Percentiles rank a stretch among this genome's conserved stretches.
Conservation (phyloP, 2,888 invertebrate genomes). For the Stenoptilia bipunctidactyla region DNA sequence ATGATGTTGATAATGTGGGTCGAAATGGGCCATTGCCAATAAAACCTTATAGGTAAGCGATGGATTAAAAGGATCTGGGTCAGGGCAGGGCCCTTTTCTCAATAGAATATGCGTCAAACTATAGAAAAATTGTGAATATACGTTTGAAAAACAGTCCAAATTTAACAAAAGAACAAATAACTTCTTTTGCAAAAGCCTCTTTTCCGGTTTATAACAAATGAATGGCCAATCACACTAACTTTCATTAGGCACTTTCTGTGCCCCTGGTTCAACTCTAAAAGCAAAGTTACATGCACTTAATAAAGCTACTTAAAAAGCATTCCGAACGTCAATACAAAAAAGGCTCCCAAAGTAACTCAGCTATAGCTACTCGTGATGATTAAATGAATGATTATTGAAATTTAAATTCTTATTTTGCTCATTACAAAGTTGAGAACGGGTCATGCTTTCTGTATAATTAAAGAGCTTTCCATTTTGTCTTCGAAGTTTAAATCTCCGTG, state of each 20-base stretch:
- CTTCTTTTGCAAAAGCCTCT: neutral
- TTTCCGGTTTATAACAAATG: conserved; percentile 10
- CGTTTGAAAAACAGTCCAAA: neutral
- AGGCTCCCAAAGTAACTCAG: conserved; percentile 31
- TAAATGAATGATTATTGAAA: conserved; percentile 48
- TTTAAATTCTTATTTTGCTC: conserved; percentile 41
- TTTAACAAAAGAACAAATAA: neutral
- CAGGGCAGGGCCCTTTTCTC: conserved; percentile 55
- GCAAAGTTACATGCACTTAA: conserved; percentile 50
- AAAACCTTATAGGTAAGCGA: conserved; percentile 71
- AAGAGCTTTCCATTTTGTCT: conserved; percentile 29
- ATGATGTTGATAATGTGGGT: conserved; percentile 71
- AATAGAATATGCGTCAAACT: conserved; percentile 31
- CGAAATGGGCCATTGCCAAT: conserved; percentile 69
- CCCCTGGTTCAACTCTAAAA: conserved; percentile 30
- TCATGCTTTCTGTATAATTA: conserved; percentile 39
- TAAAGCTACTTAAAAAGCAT: conserved; percentile 41
- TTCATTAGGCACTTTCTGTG: conserved; percentile 24
- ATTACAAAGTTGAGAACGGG: conserved; percentile 38
- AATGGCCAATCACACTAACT: conserved; percentile 34
- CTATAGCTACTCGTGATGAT: conserved; percentile 38
- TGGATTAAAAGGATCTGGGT: conserved; percentile 68
- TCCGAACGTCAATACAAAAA: conserved; percentile 33
- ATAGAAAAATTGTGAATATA: neutral
- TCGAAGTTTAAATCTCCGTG: conserved; percentile 21